These are phyloP conservation scores for Periphyllus acericola DNA, from an alignment of 2,888 invertebrate genomes.

Conservation along the genomic window DNA sequence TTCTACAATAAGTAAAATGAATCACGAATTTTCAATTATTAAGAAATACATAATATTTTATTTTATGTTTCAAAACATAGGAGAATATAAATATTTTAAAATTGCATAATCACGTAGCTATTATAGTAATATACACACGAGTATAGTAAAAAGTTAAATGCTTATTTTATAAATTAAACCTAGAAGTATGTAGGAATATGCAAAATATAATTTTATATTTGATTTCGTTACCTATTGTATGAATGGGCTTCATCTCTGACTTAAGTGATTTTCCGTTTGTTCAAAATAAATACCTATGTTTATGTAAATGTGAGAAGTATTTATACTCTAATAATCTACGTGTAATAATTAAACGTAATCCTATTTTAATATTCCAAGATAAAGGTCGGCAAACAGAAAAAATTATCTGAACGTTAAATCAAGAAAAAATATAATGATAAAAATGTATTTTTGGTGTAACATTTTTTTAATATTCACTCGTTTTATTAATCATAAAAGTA, in stretches of 20 bases:
- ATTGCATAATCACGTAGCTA: too few species aligned
- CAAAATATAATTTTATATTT: background rate
- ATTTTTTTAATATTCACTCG: too few species aligned
- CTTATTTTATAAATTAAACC: background rate
- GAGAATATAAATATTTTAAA: too few species aligned
- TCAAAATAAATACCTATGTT: background rate
- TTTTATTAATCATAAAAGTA: too few species aligned
- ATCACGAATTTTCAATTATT: too few species aligned
- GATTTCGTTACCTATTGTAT: background rate
- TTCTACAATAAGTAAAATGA: too few species aligned
- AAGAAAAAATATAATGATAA: background rate
- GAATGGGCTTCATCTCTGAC: background rate
- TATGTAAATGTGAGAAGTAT: background rate
- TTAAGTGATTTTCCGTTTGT: background rate
- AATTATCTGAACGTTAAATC: background rate
- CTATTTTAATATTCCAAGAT: background rate
- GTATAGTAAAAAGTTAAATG: background rate
- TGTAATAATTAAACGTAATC: background rate
- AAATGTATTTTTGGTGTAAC: background rate
- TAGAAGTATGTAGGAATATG: background rate
- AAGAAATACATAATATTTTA: too few species aligned
- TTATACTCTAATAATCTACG: background rate
- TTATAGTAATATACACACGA: background rate
- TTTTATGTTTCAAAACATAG: too few species aligned
- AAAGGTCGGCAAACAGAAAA: background rate